A percentile compares a stretch with the other conserved stretches of the same genome.
phyloP scores from a whole-genome alignment of 1,140 invertebrate species.

The Whitmania pigra region DNA sequence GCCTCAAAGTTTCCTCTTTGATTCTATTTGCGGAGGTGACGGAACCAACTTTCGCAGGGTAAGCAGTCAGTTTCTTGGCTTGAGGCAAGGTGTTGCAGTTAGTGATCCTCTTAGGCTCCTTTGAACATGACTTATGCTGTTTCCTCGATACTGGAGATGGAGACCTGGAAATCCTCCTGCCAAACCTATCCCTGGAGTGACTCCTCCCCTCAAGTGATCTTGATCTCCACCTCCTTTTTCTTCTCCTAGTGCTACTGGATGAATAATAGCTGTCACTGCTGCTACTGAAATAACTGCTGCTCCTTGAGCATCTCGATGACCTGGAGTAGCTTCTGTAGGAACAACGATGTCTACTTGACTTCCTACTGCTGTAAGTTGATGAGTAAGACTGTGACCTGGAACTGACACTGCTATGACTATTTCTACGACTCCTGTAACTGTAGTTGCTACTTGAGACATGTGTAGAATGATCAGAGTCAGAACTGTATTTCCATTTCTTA shows the following conservation, averaged over 20 bases:
- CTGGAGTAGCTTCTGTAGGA: conserved; percentile 20
- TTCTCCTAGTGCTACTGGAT: conserved; percentile 5
- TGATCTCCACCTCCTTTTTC: conserved; percentile 9
- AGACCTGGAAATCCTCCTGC: not conserved
- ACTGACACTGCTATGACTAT: conserved; percentile 2
- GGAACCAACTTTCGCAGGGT: no score
- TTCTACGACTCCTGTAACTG: not conserved
- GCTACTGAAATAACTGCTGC: conserved; percentile 14
- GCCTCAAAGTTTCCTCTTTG: no score
- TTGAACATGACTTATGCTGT: no score
- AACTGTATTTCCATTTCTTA: conserved; percentile 1
- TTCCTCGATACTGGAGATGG: not conserved
- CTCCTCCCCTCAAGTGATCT: not conserved
- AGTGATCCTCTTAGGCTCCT: no score
- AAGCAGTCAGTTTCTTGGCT: no score
- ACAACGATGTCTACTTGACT: not conserved
- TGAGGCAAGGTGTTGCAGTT: no score
- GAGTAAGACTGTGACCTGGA: not conserved
- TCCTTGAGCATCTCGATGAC: not conserved
- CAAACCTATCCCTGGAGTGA: not conserved
- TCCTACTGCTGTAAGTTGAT: not conserved
- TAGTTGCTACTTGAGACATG: conserved; percentile 1
- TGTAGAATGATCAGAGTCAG: conserved; percentile 12
- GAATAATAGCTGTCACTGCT: conserved; percentile 17
- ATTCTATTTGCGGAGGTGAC: no score